Base-by-base conservation (phyloP, 2,113 vertebrate genomes). In the Thermophis baileyi region DNA sequence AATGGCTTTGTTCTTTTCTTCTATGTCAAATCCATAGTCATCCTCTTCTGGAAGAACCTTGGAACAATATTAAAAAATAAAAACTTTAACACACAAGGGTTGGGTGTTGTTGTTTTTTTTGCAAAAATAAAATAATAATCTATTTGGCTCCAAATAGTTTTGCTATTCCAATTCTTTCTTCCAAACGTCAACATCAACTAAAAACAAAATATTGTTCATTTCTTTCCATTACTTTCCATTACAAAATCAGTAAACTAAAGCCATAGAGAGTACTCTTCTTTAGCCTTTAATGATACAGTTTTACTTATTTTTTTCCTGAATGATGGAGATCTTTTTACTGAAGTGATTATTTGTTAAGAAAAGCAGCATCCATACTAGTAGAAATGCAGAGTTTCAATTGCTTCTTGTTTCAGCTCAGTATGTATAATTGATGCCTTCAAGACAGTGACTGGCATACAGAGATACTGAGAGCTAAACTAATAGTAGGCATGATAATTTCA, bases 1-100 rank as follows among this genome's bases (percentile, higher is more conserved):
- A 30, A 99, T 97, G 1, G 97, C 97, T 96, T 99, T 99, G 97
- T 99, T 99, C 97, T 98, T 99, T 96, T 99, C 99, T 96, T 99
- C 99, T 0, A 99, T 98, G 94, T 99, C 99, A 89, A 99, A 99
- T 93, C 99, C 99, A 0, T 99, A 99, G 97, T 98, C 99, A 4
- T 99, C 99, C 94, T 99, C 99, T 97, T 99, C 98, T 0, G 99
- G 99, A 92, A 98, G 97, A 96, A 99, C 98, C 99, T 99, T 94
- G 4, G 69, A 94, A n/a, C 94, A 47, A 53, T 1, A 5, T 74
- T 18, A 91, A 87, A 2, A 7, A 14, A 81, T 57, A 85, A 69
- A 30, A 69, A n/a, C 10, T 63, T 27, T 46, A 7, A 46, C 87
- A 12, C 85, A 0, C 0, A 20, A 63, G 0, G 27, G 11, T 57